Conservation (phyloP, 1,140 invertebrate species). For the Cydia fagiglandana region DNA sequence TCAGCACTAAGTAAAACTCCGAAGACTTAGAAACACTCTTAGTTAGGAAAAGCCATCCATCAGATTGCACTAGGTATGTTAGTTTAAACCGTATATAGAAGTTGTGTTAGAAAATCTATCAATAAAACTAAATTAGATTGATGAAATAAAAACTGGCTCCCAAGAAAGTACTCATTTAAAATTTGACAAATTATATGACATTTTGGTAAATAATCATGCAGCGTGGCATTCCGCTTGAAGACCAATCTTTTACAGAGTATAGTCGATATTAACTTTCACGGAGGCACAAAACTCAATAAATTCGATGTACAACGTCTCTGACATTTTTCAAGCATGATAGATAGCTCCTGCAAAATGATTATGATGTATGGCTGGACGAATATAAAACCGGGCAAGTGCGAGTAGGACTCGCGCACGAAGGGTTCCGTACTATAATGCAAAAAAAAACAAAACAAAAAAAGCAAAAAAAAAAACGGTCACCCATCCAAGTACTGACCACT, state of each 20-base stretch:
- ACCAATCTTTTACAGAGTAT: too few species aligned
- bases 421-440: too few species aligned
- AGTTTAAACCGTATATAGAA: constrained; percentile 30
- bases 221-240: too few species aligned
- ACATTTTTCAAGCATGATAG: constrained; percentile 4
- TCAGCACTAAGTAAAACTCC: constrained; percentile 61
- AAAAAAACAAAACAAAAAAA: too few species aligned
- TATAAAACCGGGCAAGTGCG: too few species aligned
- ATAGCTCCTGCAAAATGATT: constrained; percentile 4
- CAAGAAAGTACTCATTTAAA: too few species aligned
- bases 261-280: background rate
- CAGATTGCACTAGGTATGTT: constrained; percentile 62
- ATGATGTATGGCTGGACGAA: constrained; percentile 8
- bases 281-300: background rate
- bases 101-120: background rate
- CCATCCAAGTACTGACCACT: too few species aligned
- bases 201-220: too few species aligned
- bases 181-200: too few species aligned
- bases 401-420: too few species aligned
- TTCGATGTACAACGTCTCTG: background rate
- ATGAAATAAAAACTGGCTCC: too few species aligned
- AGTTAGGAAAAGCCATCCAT: constrained; percentile 59
- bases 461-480: too few species aligned
- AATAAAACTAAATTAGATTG: background rate
- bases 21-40: constrained; percentile 49